Evolutionary conservation across 92 coral and sea anemone species (phyloP), one percentile per base, ranked within the genome.

Genomic region (Epizoanthus rinbou): DNA sequence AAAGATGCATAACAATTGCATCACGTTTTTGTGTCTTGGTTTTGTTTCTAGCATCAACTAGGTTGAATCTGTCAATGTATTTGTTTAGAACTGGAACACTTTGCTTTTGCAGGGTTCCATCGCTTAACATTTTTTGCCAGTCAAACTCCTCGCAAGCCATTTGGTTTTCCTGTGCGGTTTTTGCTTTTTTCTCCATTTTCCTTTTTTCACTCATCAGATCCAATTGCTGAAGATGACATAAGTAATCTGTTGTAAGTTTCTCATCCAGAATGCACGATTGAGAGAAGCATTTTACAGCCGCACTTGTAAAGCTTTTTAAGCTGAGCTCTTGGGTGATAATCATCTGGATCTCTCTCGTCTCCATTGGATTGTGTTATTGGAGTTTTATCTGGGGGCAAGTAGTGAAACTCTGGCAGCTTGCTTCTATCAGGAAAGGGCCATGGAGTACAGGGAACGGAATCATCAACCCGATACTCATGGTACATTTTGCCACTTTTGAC

Each of bases 121-220:
- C 80, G 53, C 52, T 75, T 75, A 75, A 75, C 80, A 75, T 75
- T 75, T 52, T 75, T 33, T 41, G 52, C 80, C 66, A 75, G 80
- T 75, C 80, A 54, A 75, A 75, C 52, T 75, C 80, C n/a, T 75
- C 80, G 39, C 80, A 28, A n/a, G n/a, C n/a, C n/a, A n/a, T n/a
- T n/a, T n/a, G n/a, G n/a, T 57, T 57, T 16, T 76, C 63, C 57
- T 70, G 59, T 57, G 52, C 31, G n/a, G 3, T 24, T 69, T 35
- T 81, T 67, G 14, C 7, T 5, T 66, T 81, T 65, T 57, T 71
- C 57, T 76, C 82, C 35, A 16, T 57, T 45, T 76, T 76, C 54
- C 80, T 59, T 78, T 78, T 78, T n/a, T 63, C 56, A 37, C 84
- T 57, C 74, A 79, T 79, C 52, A 80, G 43, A 59, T 56, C 84